Conservation (phyloP, 2,113 vertebrate species). For the Dicaeum eximium region DNA sequence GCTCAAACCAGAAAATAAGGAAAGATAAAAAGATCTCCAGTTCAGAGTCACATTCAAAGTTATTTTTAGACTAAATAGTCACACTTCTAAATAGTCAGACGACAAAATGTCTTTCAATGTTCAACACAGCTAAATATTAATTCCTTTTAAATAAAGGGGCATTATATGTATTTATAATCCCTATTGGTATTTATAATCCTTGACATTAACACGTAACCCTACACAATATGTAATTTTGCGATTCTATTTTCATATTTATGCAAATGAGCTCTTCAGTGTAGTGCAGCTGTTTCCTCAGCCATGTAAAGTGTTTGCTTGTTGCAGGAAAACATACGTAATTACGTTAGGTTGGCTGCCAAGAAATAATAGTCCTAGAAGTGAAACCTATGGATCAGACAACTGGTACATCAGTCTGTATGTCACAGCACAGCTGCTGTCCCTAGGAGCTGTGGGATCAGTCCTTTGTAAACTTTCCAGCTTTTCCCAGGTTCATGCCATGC, state of each 20-base stretch:
- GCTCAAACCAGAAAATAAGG: neutral
- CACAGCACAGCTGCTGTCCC: slow-evolving; percentile 19
- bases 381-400: slow-evolving; percentile 55
- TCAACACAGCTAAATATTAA: neutral
- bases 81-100: neutral
- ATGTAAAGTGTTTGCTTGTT: slow-evolving; percentile 51
- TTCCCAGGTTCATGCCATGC: neutral
- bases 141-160: neutral
- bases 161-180: neutral
- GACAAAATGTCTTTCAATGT: neutral
- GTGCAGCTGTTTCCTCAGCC: slow-evolving; percentile 54
- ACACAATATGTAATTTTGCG: neutral
- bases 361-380: slow-evolving; percentile 56
- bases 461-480: slow-evolving; percentile 32
- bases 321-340: slow-evolving; percentile 57
- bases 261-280: neutral
- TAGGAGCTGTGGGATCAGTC: neutral
- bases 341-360: slow-evolving; percentile 58
- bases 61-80: neutral
- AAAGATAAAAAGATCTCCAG: neutral
- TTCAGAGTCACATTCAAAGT: neutral
- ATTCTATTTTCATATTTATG: slow-evolving; percentile 28
- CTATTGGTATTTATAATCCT: neutral
- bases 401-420: neutral
- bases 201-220: neutral